Percentiles rank a stretch among this genome's conserved stretches.
These are phyloP conservation scores for Leptopilina syphax DNA, from an alignment of 2,888 invertebrate species.

Conservation along the genomic window DNA sequence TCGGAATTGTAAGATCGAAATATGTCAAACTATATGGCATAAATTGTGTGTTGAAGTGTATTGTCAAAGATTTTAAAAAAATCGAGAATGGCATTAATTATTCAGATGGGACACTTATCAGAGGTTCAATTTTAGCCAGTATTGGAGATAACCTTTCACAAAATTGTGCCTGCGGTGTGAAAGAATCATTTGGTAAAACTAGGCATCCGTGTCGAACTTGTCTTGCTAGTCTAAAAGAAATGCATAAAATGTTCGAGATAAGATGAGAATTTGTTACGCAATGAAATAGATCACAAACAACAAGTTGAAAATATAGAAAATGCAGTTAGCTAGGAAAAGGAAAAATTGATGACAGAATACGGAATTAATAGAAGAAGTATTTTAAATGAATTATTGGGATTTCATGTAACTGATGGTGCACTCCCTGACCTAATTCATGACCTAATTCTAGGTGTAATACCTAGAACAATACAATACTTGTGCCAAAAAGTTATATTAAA, in stretches of 20 bases:
- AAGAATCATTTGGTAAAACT: not conserved
- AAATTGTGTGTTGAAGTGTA: no score
- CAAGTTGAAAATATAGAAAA: not conserved
- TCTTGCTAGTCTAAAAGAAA: not conserved
- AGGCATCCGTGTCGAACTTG: not conserved
- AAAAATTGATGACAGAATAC: not conserved
- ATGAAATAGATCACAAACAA: not conserved
- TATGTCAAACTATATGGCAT: no score
- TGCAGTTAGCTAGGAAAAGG: not conserved
- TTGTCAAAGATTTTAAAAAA: no score
- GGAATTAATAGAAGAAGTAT: not conserved
- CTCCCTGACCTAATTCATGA: no score
- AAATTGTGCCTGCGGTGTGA: not conserved
- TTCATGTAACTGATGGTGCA: no score
- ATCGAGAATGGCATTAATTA: no score
- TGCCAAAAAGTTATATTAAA: no score
- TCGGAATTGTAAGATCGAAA: no score
- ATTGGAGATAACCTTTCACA: not conserved
- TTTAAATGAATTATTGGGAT: not conserved
- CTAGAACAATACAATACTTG: no score
- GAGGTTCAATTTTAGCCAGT: not conserved
- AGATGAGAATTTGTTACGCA: not conserved
- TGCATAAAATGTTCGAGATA: no score
- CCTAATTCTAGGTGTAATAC: no score
- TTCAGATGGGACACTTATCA: not conserved